These are phyloP conservation scores for Drosophila nannoptera DNA, from an alignment of 1,140 invertebrate species.

Conservation along the genomic window DNA sequence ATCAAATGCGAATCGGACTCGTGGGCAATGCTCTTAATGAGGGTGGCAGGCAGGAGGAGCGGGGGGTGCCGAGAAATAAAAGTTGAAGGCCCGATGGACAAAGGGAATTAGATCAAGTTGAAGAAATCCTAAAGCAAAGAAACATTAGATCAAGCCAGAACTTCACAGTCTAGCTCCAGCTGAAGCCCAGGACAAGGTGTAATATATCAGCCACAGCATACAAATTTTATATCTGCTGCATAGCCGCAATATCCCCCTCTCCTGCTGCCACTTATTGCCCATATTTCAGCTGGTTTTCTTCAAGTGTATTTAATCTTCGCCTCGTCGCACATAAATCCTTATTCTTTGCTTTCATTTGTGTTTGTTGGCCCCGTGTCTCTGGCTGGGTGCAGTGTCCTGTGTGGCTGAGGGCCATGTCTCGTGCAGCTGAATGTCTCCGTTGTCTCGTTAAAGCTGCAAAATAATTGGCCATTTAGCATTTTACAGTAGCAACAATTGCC, in stretches of 20 bases:
- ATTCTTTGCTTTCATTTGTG: neutral
- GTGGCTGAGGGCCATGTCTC: slow-evolving; percentile 13
- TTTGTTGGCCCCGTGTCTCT: slow-evolving; percentile 21
- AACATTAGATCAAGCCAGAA: too few relatives aligned
- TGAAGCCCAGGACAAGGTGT: too few relatives aligned
- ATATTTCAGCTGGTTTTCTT: too few relatives aligned
- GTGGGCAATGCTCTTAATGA: neutral
- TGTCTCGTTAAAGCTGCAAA: slow-evolving; percentile 58
- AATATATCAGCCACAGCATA: too few relatives aligned
- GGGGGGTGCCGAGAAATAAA: too few relatives aligned
- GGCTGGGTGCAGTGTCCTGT: slow-evolving; percentile 25
- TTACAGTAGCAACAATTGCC: slow-evolving; percentile 52
- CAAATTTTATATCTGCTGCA: too few relatives aligned
- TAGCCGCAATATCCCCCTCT: too few relatives aligned
- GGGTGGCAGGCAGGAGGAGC: neutral
- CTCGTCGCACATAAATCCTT: neutral
- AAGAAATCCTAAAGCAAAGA: too few relatives aligned
- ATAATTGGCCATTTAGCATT: slow-evolving; percentile 69
- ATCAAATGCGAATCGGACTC: slow-evolving; percentile 4
- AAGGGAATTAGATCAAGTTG: too few relatives aligned
- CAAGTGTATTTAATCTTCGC: neutral
- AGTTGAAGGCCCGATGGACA: too few relatives aligned
- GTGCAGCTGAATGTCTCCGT: slow-evolving; percentile 28
- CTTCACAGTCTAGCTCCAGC: too few relatives aligned
- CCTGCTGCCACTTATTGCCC: too few relatives aligned